Evolutionary conservation across 2,888 invertebrate species (phyloP), one percentile per base, ranked within the genome.

Genomic region (Yponomeuta cagnagella): DNA sequence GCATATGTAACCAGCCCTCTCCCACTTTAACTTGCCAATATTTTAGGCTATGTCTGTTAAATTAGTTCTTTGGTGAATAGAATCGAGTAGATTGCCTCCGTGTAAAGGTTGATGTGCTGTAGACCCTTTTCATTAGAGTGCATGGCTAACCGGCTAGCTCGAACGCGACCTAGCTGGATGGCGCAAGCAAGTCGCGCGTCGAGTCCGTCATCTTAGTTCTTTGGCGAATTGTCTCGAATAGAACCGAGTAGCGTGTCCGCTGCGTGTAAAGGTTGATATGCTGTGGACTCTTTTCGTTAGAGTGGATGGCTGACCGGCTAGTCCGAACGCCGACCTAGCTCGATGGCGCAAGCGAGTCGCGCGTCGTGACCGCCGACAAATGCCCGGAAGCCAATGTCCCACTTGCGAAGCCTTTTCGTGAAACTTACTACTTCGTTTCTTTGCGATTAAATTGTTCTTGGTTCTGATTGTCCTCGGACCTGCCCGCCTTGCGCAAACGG

Each of bases 321-420:
- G 15, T 15, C 52, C 15, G 52, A 58, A 15, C 12, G 65, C 10
- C 65, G 33, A 15, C 63, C 37, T 8, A 31, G 63, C 10, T 70
- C 70, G 52, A 58, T 88, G 83, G 85, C 77, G 88, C 81, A 88
- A 88, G 71, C 69, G 69, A 73, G 75, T 76, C 76, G 78, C 76
- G 76, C 78, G 80, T 88, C 90, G 88, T 88, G 89, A 89, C 84
- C 80, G 77, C 81, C 78, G 80, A 79, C 83, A 78, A 86, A 85
- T 87, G 89, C 86, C 89, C 89, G 89, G 89, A 88, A 90, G 88
- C 86, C 15, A 83, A 76, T 82, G 83, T 76, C 83, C 84, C 75
- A 84, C 80, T 85, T 87, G 77, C 79, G 83, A 81, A 77, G 80
- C 77, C 80, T 84, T 87, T 87, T 88, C 84, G 86, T 86, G 72